These are phyloP conservation scores for Cantharis rufa DNA, from an alignment of 2,888 invertebrate species.

Conservation along the genomic window DNA sequence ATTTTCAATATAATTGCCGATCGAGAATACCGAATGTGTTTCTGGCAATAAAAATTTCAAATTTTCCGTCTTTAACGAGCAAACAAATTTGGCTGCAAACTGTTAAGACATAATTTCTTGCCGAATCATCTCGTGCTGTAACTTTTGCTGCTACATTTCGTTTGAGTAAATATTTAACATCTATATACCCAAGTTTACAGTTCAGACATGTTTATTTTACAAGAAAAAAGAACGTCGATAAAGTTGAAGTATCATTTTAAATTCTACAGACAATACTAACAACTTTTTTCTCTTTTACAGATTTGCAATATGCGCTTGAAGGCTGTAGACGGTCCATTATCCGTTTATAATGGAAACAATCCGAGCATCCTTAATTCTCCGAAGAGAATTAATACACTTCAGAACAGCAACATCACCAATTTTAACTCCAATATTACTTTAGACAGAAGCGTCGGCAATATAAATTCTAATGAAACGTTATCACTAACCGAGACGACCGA, in stretches of 20 bases:
- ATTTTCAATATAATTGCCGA: neutral
- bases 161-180: slow-evolving; percentile 28
- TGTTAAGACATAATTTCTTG: slow-evolving; percentile 4
- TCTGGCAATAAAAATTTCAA: neutral
- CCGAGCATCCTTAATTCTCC: slow-evolving; percentile 51
- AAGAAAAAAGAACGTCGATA: slow-evolving; percentile 12
- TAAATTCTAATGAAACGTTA: slow-evolving; percentile 30
- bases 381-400: slow-evolving; percentile 52
- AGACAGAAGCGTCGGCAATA: slow-evolving; percentile 23
- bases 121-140: slow-evolving; percentile 10
- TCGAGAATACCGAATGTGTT: neutral
- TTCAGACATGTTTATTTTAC: slow-evolving; percentile 13
- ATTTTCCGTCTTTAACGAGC: slow-evolving; percentile 2
- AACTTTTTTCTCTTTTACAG: slow-evolving; percentile 41
- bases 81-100: slow-evolving; percentile 17
- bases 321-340: slow-evolving; percentile 52
- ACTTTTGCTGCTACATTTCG: slow-evolving; percentile 16
- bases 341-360: slow-evolving; percentile 51
- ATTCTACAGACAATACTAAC: slow-evolving; percentile 5
- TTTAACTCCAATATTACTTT: slow-evolving; percentile 36
- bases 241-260: slow-evolving; percentile 10
- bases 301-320: slow-evolving; percentile 54
- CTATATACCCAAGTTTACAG: slow-evolving; percentile 14
- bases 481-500: slow-evolving; percentile 28
- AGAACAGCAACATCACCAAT: slow-evolving; percentile 50